Percentiles rank a stretch among this genome's conserved stretches.
These are phyloP conservation scores for Porites cylindrica DNA, from an alignment of 92 coral and sea anemone species.

Conservation along the genomic window DNA sequence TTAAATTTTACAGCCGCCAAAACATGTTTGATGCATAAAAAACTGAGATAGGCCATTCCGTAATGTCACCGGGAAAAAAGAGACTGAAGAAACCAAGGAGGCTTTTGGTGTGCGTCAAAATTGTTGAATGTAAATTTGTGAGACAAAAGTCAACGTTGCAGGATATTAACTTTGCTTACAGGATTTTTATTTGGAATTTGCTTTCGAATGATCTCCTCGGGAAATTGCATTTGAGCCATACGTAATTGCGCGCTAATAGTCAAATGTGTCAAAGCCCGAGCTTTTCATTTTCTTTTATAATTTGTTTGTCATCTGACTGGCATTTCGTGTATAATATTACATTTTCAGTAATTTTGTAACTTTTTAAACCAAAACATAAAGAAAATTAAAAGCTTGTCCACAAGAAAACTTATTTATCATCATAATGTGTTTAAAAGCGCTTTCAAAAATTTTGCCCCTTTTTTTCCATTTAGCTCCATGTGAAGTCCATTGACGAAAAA, in stretches of 20 bases:
- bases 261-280: neutral
- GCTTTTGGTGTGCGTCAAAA: neutral
- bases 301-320: neutral
- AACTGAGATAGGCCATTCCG: neutral
- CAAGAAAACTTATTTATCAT: too few relatives aligned
- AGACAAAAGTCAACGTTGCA: neutral
- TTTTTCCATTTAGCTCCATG: too few relatives aligned
- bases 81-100: neutral
- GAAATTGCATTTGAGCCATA: neutral
- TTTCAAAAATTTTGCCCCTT: too few relatives aligned
- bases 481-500: too few relatives aligned
- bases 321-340: too few relatives aligned
- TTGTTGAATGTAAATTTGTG: too few relatives aligned
- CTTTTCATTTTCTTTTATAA: neutral
- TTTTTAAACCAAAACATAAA: too few relatives aligned
- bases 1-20: constrained; percentile 6
- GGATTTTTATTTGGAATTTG: neutral
- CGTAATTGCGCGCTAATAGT: neutral
- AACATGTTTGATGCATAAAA: neutral
- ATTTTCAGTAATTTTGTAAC: too few relatives aligned
- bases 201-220: neutral
- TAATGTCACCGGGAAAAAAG: neutral
- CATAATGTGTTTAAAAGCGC: too few relatives aligned
- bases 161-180: neutral
- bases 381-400: too few relatives aligned